Evolutionary conservation across 1,140 invertebrate genomes (phyloP).

Genomic region (Penaeus indicus): DNA sequence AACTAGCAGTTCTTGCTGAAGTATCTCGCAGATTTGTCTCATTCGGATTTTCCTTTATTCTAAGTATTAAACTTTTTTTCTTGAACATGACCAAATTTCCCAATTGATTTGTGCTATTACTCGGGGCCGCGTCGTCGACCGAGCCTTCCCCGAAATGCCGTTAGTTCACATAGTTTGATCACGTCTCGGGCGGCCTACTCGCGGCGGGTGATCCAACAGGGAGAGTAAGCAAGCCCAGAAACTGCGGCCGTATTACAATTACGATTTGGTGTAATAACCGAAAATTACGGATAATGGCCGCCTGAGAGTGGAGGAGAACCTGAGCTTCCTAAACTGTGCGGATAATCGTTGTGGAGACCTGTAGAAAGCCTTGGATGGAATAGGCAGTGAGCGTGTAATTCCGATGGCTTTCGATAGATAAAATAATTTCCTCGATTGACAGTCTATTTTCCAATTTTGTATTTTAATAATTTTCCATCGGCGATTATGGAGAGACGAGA

Average conservation of each 20-base stretch:
- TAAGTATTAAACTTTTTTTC: no score
- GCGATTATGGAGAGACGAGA: no score
- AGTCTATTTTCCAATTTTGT: conserved; percentile 17
- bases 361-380: not conserved
- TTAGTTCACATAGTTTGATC: no score
- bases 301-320: conserved; percentile 37
- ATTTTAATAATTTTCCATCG: not conserved
- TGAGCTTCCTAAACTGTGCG: conserved; percentile 42
- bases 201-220: conserved; percentile 19
- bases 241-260: conserved; percentile 53
- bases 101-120: no score
- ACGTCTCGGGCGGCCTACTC: no score
- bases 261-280: conserved; percentile 54
- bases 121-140: no score
- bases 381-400: conserved; percentile 31
- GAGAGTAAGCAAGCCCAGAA: conserved; percentile 33
- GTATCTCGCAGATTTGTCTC: no score
- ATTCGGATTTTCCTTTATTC: no score
- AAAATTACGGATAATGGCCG: conserved; percentile 57
- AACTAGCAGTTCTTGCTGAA: no score
- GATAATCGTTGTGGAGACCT: conserved; percentile 21
- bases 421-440: conserved; percentile 39
- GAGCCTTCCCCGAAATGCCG: no score
- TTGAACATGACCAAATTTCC: no score
- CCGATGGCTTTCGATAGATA: conserved; percentile 50